Evolutionary conservation across 2,113 vertebrate species (phyloP).

Genomic region (Toxotes jaculatrix): DNA sequence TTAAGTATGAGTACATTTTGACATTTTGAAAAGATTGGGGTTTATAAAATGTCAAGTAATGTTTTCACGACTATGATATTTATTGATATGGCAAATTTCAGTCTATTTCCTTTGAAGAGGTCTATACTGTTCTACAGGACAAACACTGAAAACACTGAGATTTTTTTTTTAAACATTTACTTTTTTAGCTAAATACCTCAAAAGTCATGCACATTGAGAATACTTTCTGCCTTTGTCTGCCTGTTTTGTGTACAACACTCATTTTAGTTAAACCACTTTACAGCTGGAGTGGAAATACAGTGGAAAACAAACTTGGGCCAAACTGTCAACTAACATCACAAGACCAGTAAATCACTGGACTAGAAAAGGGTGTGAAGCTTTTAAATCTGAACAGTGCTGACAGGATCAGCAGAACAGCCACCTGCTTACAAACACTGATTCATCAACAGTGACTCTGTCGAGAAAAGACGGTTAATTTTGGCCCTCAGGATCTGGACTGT

Average conservation of each 20-base stretch:
- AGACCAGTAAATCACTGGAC: slow-evolving; percentile 6
- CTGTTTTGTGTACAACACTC: not conserved
- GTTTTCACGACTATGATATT: not conserved
- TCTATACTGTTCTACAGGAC: not conserved
- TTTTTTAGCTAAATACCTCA: not conserved
- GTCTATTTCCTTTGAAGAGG: not conserved
- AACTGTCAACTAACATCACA: not conserved
- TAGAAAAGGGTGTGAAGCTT: slow-evolving; percentile 12
- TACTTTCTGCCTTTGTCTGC: too few species aligned
- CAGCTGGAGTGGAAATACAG: not conserved
- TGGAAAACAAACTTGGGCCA: slow-evolving; percentile 1
- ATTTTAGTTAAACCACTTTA: not conserved
- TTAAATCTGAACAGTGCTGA: slow-evolving; percentile 28
- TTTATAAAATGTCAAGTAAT: slow-evolving; percentile 1
- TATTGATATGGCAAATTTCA: not conserved
- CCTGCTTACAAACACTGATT: slow-evolving; percentile 1
- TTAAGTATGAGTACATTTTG: not conserved
- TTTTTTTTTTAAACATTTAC: not conserved
- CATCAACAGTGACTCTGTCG: slow-evolving; percentile 3
- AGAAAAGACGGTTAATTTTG: not conserved
- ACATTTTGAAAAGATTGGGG: not conserved
- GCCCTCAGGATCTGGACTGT: not conserved
- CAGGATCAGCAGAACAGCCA: slow-evolving; percentile 6
- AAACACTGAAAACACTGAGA: not conserved
- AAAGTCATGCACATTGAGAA: not conserved